phyloP scores from a whole-genome alignment of 2,888 invertebrate genomes.

The Allolobophora icterica region DNA sequence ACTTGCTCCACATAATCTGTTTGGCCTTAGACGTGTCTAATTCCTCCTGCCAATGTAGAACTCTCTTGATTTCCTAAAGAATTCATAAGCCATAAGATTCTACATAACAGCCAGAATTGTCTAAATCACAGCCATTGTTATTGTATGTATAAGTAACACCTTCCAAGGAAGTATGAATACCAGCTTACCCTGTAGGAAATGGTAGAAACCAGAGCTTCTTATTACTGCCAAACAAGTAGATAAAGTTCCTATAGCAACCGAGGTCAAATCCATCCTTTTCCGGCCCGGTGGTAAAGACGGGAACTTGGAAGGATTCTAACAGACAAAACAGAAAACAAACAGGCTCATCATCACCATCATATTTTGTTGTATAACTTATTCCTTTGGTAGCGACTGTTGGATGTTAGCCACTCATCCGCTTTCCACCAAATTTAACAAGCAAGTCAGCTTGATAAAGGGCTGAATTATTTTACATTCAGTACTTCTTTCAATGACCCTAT shows the following conservation, averaged over 20 bases:
- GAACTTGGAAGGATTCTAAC: slow-evolving; percentile 37
- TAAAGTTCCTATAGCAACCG: slow-evolving; percentile 36
- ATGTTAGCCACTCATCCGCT: neutral
- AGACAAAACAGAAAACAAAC: neutral
- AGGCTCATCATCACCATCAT: neutral
- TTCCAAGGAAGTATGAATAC: neutral
- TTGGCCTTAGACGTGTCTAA: too few species aligned
- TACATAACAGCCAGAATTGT: too few species aligned
- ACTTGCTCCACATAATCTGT: too few species aligned
- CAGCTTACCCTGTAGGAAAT: slow-evolving; percentile 32
- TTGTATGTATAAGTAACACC: too few species aligned
- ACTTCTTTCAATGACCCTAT: neutral
- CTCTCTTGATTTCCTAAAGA: too few species aligned
- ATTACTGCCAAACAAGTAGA: slow-evolving; percentile 36
- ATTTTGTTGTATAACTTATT: neutral
- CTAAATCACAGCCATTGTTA: too few species aligned
- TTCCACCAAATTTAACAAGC: neutral
- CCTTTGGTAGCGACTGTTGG: neutral
- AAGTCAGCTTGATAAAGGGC: neutral
- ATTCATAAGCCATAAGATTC: too few species aligned
- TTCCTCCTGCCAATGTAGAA: too few species aligned
- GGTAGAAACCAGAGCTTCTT: slow-evolving; percentile 38
- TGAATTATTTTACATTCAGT: neutral
- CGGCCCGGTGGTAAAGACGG: slow-evolving; percentile 32
- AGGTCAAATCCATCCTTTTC: slow-evolving; percentile 36